Evolutionary conservation across 2,888 invertebrate genomes (phyloP).

Genomic region (Carcina quercana): DNA sequence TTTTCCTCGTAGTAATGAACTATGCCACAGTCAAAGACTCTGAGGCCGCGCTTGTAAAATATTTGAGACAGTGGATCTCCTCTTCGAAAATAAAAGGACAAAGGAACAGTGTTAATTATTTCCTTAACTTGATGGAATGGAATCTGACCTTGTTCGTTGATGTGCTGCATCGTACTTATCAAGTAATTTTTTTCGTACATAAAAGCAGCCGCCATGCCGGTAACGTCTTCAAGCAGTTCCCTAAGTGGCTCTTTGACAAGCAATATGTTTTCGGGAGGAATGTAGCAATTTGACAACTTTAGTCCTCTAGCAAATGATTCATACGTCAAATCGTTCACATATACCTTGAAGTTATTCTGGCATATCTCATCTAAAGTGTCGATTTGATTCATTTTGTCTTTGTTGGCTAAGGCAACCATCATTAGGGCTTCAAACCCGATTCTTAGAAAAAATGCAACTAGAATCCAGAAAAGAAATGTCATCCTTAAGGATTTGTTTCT

Average conservation of each 20-base stretch:
- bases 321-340: slow-evolving; percentile 2
- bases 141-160: too few species aligned
- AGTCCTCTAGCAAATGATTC: neutral
- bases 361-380: slow-evolving; percentile 6
- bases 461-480: slow-evolving; percentile 3
- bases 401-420: slow-evolving; percentile 1
- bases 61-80: too few species aligned
- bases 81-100: too few species aligned
- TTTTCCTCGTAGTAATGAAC: too few species aligned
- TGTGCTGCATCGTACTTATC: neutral
- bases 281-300: neutral
- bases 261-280: neutral
- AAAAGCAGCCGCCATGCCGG: neutral
- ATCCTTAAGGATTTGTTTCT: neutral
- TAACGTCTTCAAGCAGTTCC: neutral
- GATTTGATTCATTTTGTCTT: slow-evolving; percentile 6
- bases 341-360: slow-evolving; percentile 1
- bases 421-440: slow-evolving; percentile 2
- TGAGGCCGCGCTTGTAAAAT: too few species aligned
- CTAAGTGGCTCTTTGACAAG: neutral
- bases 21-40: too few species aligned
- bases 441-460: slow-evolving; percentile 6
- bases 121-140: neutral
- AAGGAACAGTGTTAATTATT: too few species aligned
- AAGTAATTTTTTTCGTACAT: neutral